Evolutionary conservation across 1,140 invertebrate species (phyloP).

Genomic region (Reticulitermes speratus): DNA sequence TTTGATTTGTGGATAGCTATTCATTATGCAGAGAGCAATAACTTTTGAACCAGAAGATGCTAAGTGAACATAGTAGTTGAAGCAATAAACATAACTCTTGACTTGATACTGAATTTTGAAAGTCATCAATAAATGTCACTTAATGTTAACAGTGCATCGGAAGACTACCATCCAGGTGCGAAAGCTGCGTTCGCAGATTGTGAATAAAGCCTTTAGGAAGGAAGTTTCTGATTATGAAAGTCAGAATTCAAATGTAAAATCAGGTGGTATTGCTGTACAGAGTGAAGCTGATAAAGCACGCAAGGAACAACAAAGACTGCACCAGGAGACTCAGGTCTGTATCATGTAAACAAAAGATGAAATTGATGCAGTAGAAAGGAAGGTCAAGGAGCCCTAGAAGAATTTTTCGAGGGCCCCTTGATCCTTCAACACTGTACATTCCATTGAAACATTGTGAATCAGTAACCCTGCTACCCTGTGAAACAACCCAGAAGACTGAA

Average conservation of each 20-base stretch:
- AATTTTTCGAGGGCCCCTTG: no score
- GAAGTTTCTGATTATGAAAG: slow-evolving; percentile 44
- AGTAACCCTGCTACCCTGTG: no score
- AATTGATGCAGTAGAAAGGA: neutral
- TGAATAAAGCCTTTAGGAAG: slow-evolving; percentile 56
- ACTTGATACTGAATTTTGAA: no score
- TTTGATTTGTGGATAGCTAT: no score
- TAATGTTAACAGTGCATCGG: slow-evolving; percentile 47
- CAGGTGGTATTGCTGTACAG: neutral
- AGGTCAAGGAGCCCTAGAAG: no score
- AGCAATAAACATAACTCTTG: no score
- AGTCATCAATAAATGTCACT: neutral
- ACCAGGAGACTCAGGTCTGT: slow-evolving; percentile 42
- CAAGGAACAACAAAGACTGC: slow-evolving; percentile 23
- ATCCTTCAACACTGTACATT: no score
- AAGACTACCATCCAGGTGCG: slow-evolving; percentile 61
- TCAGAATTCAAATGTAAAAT: slow-evolving; percentile 32
- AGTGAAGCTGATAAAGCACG: slow-evolving; percentile 33
- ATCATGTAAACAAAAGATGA: slow-evolving; percentile 2
- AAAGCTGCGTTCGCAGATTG: slow-evolving; percentile 57
- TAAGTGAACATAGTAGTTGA: no score
- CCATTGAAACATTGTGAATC: no score
- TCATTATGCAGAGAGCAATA: no score
- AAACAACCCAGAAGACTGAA: no score
- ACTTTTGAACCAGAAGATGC: no score